Evolutionary conservation across 2,113 vertebrate species (phyloP).

Genomic region (Galeopterus variegatus): DNA sequence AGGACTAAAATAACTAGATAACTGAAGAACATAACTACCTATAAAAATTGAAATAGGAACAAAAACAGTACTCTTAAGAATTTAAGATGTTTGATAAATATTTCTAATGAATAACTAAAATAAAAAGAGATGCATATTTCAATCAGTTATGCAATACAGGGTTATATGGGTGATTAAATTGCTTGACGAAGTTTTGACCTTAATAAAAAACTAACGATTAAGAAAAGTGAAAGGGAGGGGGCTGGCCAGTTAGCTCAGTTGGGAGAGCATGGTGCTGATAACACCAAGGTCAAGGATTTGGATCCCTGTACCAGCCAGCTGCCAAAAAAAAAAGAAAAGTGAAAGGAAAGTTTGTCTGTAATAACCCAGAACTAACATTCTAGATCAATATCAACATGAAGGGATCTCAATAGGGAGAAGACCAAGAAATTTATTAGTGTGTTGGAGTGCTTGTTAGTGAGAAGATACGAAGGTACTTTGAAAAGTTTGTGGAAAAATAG

Average conservation of each 20-base stretch:
- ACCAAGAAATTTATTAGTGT: not conserved
- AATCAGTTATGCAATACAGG: not conserved
- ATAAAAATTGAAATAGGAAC: not conserved
- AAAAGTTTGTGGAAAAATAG: no score
- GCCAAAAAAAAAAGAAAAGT: not conserved
- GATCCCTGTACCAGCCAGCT: no score
- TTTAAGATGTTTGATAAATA: conserved; percentile 16
- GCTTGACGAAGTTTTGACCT: conserved; percentile 8
- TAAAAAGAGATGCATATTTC: not conserved
- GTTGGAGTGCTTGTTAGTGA: not conserved
- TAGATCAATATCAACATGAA: not conserved
- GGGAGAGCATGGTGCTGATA: no score
- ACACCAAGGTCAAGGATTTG: no score
- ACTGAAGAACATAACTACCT: not conserved
- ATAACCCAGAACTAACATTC: not conserved
- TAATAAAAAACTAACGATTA: conserved; percentile 17
- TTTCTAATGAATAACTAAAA: not conserved
- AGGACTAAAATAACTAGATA: not conserved
- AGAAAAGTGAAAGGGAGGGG: not conserved
- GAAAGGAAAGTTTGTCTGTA: not conserved
- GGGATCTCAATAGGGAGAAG: conserved; percentile 9
- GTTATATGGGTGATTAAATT: not conserved
- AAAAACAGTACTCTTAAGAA: not conserved
- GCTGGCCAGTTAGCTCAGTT: no score
- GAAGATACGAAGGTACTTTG: not conserved